Evolutionary conservation across 2,888 invertebrate species (phyloP).

Genomic region (Enchytraeus crypticus): DNA sequence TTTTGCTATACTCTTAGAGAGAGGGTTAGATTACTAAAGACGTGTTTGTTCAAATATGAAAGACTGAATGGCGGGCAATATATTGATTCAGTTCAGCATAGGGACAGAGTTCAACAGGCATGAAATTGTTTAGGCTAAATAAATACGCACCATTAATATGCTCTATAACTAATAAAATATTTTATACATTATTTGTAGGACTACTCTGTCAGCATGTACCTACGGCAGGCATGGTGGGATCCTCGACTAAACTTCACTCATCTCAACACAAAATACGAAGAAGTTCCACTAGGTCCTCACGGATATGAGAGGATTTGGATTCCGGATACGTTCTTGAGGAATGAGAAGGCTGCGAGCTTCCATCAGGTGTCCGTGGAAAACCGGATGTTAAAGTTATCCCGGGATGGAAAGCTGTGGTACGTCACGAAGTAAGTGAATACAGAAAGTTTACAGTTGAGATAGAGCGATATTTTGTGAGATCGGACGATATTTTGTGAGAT

Average conservation of each 20-base stretch:
- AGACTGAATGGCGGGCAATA: no score
- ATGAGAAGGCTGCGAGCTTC: conserved; percentile 23
- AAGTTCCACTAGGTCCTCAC: conserved; percentile 18
- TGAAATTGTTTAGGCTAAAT: no score
- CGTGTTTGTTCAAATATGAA: no score
- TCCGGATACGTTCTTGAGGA: conserved; percentile 25
- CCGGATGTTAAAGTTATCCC: conserved; percentile 16
- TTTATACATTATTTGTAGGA: conserved; percentile 18
- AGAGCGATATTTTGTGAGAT: no score
- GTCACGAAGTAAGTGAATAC: conserved; percentile 21
- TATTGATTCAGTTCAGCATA: no score
- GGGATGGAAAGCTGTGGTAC: conserved; percentile 17
- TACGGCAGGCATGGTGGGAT: conserved; percentile 27
- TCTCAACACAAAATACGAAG: background rate
- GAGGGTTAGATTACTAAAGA: no score
- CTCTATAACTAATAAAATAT: no score
- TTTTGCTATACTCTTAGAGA: no score
- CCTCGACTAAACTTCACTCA: conserved; percentile 18
- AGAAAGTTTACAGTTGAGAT: no score
- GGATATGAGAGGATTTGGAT: conserved; percentile 25
- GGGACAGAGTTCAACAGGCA: no score
- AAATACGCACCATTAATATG: no score
- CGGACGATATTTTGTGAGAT: no score
- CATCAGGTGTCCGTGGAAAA: conserved; percentile 22
- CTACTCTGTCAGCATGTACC: conserved; percentile 27